phyloP scores from a whole-genome alignment of 2,888 invertebrate genomes.

The Scrobipalpa atriplicella region DNA sequence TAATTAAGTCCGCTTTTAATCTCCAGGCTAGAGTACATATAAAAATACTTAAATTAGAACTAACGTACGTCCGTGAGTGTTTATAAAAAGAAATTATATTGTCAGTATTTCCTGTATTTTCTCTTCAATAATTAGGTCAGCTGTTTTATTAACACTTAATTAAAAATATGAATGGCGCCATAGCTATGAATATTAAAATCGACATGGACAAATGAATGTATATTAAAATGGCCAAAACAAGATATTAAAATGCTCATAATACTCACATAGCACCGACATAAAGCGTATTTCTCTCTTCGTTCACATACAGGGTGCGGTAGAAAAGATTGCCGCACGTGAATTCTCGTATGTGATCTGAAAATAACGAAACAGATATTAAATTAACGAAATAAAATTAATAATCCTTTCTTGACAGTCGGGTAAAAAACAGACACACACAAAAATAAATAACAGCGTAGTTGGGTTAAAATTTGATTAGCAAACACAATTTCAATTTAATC shows the following conservation, averaged over 20 bases:
- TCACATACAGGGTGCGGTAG: conserved; percentile 84
- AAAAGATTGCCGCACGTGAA: conserved; percentile 84
- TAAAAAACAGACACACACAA: not conserved
- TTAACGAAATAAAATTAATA: not conserved
- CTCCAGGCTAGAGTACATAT: no score
- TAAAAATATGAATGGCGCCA: conserved; percentile 13
- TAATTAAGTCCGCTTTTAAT: not conserved
- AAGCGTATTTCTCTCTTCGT: conserved; percentile 82
- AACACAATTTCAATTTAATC: no score
- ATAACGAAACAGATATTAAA: conserved; percentile 45
- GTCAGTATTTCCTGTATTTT: not conserved
- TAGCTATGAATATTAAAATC: not conserved
- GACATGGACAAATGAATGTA: no score
- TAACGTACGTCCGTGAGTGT: no score
- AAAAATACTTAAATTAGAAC: no score
- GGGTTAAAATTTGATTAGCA: no score
- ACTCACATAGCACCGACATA: conserved; percentile 87
- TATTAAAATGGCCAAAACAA: conserved; percentile 22
- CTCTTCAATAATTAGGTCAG: not conserved
- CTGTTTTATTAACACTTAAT: not conserved
- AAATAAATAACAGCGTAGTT: not conserved
- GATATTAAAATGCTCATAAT: conserved; percentile 25
- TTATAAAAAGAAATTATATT: no score
- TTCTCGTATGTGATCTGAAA: conserved; percentile 83
- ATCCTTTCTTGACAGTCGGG: no score